Evolutionary conservation across 2,888 invertebrate species (phyloP).

Genomic region (Xestia ashworthii): DNA sequence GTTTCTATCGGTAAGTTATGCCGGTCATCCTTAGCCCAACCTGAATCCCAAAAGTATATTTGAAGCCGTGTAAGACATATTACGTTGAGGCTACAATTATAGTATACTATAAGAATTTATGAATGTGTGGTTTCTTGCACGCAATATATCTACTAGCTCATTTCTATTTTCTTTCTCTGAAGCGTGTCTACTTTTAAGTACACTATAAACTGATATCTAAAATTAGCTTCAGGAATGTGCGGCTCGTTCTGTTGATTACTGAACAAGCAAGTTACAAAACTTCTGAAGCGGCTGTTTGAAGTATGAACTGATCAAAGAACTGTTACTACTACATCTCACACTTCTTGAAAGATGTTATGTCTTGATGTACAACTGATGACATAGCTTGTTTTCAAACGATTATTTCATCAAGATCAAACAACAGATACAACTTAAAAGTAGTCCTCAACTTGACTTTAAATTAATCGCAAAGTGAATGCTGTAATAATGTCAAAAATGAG

Average conservation of each 20-base stretch:
- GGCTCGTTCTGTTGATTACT: conserved; percentile 36
- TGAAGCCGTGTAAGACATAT: conserved; percentile 18
- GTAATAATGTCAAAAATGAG: no score
- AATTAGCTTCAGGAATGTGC: conserved; percentile 48
- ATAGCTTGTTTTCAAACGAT: background rate
- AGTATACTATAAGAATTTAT: conserved; percentile 24
- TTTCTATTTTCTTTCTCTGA: conserved; percentile 55
- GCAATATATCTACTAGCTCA: conserved; percentile 27
- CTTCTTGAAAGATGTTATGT: conserved; percentile 21
- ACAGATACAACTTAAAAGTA: no score
- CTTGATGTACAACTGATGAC: conserved; percentile 15
- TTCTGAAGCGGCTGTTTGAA: conserved; percentile 39
- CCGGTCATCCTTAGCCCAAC: background rate
- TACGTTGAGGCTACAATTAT: background rate
- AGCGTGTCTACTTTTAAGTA: conserved; percentile 55
- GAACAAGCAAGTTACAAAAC: conserved; percentile 43
- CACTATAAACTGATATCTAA: conserved; percentile 60
- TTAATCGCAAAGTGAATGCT: no score
- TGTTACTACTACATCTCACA: conserved; percentile 4
- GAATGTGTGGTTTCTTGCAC: conserved; percentile 29
- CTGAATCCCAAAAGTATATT: conserved; percentile 13
- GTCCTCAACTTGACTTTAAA: no score
- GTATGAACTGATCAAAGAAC: conserved; percentile 50
- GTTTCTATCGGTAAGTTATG: conserved; percentile 26
- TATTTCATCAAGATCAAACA: conserved; percentile 13